Evolutionary conservation across 2,888 invertebrate genomes (phyloP).

Genomic region (Eueremaeus valkanovi): DNA sequence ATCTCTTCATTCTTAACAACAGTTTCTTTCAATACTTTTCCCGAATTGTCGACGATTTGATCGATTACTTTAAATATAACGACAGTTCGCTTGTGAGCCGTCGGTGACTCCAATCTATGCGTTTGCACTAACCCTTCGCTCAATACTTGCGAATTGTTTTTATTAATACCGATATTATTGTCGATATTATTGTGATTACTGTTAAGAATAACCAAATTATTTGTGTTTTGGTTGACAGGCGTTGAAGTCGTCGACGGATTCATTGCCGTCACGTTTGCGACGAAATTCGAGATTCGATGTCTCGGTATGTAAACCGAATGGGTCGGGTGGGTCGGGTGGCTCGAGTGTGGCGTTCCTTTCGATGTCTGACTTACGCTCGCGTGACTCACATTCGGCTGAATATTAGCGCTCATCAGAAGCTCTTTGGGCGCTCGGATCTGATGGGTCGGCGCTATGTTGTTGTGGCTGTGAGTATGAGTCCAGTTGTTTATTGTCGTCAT

Average conservation of each 20-base stretch:
- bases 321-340: no score
- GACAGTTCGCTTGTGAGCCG: constrained; percentile 27
- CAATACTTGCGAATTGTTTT: neutral
- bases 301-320: constrained; percentile 17
- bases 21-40: constrained; percentile 38
- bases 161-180: neutral
- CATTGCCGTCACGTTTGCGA: neutral
- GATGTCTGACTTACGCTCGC: neutral
- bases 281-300: constrained; percentile 25
- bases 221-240: neutral
- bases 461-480: constrained; percentile 15
- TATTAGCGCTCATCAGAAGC: neutral
- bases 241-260: constrained; percentile 27
- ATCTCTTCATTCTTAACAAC: constrained; percentile 39
- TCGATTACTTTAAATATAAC: constrained; percentile 37
- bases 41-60: constrained; percentile 35
- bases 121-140: constrained; percentile 6
- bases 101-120: neutral
- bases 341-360: constrained; percentile 25
- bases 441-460: neutral
- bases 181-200: constrained; percentile 28
- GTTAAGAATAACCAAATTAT: constrained; percentile 15
- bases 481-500: constrained; percentile 15
- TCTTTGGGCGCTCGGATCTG: neutral
- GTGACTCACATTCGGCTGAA: no score